Conservation (phyloP, 2,888 invertebrate genomes). For the Pristionchus fissidentatus region DNA sequence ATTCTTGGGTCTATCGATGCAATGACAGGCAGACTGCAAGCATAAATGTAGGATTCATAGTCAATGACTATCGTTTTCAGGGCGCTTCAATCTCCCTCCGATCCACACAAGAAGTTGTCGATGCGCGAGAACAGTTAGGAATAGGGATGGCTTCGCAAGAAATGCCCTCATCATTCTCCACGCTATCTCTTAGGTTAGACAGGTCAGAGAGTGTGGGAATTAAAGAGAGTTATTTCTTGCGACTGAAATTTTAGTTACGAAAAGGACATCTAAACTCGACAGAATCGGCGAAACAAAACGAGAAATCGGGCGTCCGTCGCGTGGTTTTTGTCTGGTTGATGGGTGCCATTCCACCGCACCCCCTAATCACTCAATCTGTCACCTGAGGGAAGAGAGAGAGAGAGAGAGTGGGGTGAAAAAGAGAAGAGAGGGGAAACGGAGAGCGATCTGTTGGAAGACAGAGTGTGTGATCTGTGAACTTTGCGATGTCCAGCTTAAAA, state of each 20-base stretch:
- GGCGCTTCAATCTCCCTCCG: too few species aligned
- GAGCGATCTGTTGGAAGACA: not conserved
- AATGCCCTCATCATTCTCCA: not conserved
- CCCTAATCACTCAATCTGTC: slow-evolving; percentile 8
- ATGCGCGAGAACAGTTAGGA: too few species aligned
- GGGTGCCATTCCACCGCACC: not conserved
- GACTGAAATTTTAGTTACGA: too few species aligned
- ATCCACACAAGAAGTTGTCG: too few species aligned
- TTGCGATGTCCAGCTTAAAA: not conserved
- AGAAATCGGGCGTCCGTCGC: too few species aligned
- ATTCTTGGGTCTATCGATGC: too few species aligned
- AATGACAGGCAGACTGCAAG: too few species aligned
- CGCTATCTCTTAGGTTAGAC: not conserved
- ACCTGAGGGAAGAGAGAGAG: not conserved
- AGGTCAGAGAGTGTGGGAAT: not conserved
- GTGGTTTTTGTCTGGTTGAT: not conserved
- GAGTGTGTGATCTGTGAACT: not conserved
- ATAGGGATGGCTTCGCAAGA: too few species aligned
- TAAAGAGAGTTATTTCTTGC: not conserved
- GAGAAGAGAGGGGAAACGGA: not conserved
- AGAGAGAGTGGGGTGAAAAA: not conserved
- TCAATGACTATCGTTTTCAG: too few species aligned
- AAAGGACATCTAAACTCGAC: too few species aligned
- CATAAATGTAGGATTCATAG: too few species aligned
- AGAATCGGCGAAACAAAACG: not conserved